Evolutionary conservation across 2,797 vertebrate species (phyloP), one percentile per base, ranked within the genome.

Genomic region (Acipenser ruthenus): DNA sequence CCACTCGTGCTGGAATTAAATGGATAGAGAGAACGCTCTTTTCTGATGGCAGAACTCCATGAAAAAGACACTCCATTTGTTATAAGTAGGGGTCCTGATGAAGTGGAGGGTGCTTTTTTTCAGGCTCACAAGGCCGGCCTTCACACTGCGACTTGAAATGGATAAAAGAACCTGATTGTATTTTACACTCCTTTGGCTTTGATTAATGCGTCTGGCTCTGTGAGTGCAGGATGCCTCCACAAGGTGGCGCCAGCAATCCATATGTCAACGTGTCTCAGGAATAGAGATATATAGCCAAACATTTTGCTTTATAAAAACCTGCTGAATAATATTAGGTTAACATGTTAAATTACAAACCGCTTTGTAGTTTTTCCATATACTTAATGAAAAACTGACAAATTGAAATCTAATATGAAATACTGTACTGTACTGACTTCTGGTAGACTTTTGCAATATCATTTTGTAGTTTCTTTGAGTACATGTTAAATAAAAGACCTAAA

Each of bases 141-240:
- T 96, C 93, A 94, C 90, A 92, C 92, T 88, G 86, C 91, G 89
- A 87, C 90, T 85, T 88, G 88, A 92, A 95, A 95, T 94, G 94
- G 93, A 95, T 95, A 92, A 92, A 94, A 93, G 92, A 91, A 93
- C 92, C 91, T 92, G 91, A 95, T 93, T 94, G 94, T 93, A 95
- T 96, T 96, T 95, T 94, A 95, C 93, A 95, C 92, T 92, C 88
- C 87, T 70, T 88, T 93, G 91, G 86, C 88, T 87, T 87, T 95
- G 94, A 95, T 96, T 95, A 94, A 95, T 96, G 92, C 80, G 83
- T 70, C 69, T 65, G 84, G 80, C 78, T 67, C n/a, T 50, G 70
- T 51, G 62, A 65, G 11, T 74, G 10, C 60, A 74, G 75, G 72
- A 73, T 60, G 65, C 53, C 65, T 75, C 79, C 87, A 82, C 80